Evolutionary conservation across 2,888 invertebrate species (phyloP).

Genomic region (Herminia tarsipennalis): DNA sequence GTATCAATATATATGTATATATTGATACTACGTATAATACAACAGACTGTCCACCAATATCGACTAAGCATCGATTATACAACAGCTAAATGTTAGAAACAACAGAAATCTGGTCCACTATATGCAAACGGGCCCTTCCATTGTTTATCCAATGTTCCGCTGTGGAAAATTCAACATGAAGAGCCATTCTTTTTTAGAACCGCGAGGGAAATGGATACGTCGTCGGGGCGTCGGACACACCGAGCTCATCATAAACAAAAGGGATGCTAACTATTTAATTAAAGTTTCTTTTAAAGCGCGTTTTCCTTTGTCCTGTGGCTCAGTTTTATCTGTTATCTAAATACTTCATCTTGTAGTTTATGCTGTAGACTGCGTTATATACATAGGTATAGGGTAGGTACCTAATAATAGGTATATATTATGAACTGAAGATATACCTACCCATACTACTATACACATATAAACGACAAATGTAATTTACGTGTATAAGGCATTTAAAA

Average conservation of each 20-base stretch:
- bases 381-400: too few species aligned
- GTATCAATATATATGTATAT: too few species aligned
- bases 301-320: slow-evolving; percentile 57
- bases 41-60: too few species aligned
- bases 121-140: slow-evolving; percentile 12
- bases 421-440: too few species aligned
- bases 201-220: slow-evolving; percentile 54
- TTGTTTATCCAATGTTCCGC: slow-evolving; percentile 20
- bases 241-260: slow-evolving; percentile 56
- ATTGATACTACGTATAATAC: too few species aligned
- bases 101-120: slow-evolving; percentile 12
- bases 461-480: too few species aligned
- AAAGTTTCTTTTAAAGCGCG: slow-evolving; percentile 69
- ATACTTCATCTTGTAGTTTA: slow-evolving; percentile 31
- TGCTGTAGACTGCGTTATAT: slow-evolving; percentile 17
- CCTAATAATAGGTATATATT: too few species aligned
- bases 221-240: slow-evolving; percentile 35
- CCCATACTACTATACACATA: too few species aligned
- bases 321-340: slow-evolving; percentile 62
- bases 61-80: too few species aligned
- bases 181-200: slow-evolving; percentile 32
- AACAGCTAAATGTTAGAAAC: background rate
- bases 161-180: slow-evolving; percentile 20
- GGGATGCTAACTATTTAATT: slow-evolving; percentile 65
- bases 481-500: too few species aligned